Percentiles rank a stretch among this genome's conserved stretches.
These are phyloP conservation scores for Oryzias curvinotus DNA, from an alignment of 2,113 vertebrate species.

Conservation along the genomic window DNA sequence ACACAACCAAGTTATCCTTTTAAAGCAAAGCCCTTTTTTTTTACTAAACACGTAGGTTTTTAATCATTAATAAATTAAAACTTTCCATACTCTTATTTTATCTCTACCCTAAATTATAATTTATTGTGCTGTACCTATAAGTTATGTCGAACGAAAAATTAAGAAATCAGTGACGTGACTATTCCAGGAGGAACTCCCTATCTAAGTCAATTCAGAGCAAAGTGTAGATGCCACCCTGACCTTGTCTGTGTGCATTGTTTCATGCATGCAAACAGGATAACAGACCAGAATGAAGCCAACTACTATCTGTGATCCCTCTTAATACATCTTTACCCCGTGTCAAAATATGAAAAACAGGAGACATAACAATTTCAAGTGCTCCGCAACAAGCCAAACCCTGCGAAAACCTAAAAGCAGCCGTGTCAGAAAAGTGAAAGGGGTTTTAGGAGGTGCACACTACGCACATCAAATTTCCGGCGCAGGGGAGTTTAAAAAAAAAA, in stretches of 20 bases:
- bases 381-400: not conserved
- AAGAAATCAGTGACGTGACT: not conserved
- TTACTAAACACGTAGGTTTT: too few species aligned
- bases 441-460: slow-evolving; percentile 52
- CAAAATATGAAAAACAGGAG: not conserved
- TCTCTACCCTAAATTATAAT: not conserved
- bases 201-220: slow-evolving; percentile 9
- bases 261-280: slow-evolving; percentile 11
- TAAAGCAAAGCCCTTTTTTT: too few species aligned
- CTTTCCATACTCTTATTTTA: too few species aligned
- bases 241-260: slow-evolving; percentile 17
- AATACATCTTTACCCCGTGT: not conserved
- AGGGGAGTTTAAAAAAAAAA: slow-evolving; percentile 18
- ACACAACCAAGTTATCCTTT: too few species aligned
- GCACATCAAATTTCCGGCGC: slow-evolving; percentile 53
- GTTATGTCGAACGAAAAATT: not conserved
- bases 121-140: not conserved
- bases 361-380: not conserved
- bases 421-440: slow-evolving; percentile 48
- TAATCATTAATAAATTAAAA: too few species aligned
- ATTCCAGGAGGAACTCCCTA: not conserved
- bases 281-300: not conserved
- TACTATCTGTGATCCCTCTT: not conserved
- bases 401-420: slow-evolving; percentile 15
- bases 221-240: slow-evolving; percentile 24